Base-by-base conservation (phyloP, 2,113 vertebrate species). In the Zosterops lateralis region DNA sequence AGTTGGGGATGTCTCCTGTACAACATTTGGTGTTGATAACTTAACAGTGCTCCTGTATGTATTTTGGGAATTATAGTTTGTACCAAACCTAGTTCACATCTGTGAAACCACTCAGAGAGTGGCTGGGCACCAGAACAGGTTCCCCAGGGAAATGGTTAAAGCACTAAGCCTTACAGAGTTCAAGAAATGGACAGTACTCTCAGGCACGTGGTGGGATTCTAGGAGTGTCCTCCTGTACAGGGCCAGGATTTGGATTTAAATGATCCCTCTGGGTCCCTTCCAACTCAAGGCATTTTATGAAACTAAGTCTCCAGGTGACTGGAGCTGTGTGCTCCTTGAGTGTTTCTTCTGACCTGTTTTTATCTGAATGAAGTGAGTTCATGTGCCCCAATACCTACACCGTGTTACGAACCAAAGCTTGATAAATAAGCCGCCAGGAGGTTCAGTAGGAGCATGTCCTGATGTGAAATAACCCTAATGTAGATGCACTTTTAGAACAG, bases 1-100 rank as follows among this genome's bases (percentile, higher is more conserved):
- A 21, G 6, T 0, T 56, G n/a, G 45, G 5, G 28, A 19, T 57
- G 12, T 12, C 4, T 57, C 17, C n/a, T 64, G 15, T 32, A 14
- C 17, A 34, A 36, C 2, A 58, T 31, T 31, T 77, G 17, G 9
- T 77, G n/a, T 24, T 62, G 28, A 21, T 89, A 68, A 25, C 22
- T 24, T 53, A 29, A 9, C 28, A 65, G 29, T 31, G 9, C 24
- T 76, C 8, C 18, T 15, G 3, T 21, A 16, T 42, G 20, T 6
- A 7, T 65, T 65, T 57, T 5, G 12, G 11, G 14, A 9, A 3
- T 31, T 64, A 32, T 1, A 17, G 28, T 31, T 92, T 34, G 28
- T 42, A n/a, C 20, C 62, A 79, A 71, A 34, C 26, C 3, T 50
- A 26, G 4, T 68, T 7, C 42, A 60, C 18, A 48, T 48, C 25